These are phyloP conservation scores for Xiphorhynchus erythropygius DNA, from an alignment of 2,797 vertebrate genomes.

Conservation along the genomic window DNA sequence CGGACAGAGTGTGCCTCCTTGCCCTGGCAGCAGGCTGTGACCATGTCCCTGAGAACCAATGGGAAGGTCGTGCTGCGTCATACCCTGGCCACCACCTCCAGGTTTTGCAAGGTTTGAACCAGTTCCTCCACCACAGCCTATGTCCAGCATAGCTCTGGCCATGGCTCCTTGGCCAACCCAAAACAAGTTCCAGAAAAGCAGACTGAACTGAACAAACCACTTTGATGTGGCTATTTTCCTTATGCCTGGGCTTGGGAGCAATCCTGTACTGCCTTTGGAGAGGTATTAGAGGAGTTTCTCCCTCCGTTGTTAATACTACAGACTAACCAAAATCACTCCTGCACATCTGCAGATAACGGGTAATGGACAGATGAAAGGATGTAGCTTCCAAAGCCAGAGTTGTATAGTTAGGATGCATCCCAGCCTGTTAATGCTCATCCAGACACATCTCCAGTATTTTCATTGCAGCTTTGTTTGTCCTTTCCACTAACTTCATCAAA, in stretches of 20 bases:
- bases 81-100: neutral
- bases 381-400: neutral
- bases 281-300: neutral
- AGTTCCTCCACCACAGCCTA: neutral
- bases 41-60: rapidly evolving
- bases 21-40: neutral
- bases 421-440: neutral
- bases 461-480: neutral
- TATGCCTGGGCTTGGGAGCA: neutral
- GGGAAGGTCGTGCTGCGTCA: rapidly evolving
- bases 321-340: neutral
- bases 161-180: neutral
- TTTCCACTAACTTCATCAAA: neutral
- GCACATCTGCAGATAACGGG: neutral
- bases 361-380: neutral
- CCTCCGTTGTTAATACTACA: neutral
- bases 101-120: neutral
- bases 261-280: neutral
- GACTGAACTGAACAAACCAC: neutral
- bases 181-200: neutral
- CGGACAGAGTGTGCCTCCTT: neutral
- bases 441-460: neutral
- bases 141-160: rapidly evolving
- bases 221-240: rapidly evolving
- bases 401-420: neutral